phyloP scores from a whole-genome alignment of 2,888 invertebrate species.

The Liopterus haemorrhoidalis region DNA sequence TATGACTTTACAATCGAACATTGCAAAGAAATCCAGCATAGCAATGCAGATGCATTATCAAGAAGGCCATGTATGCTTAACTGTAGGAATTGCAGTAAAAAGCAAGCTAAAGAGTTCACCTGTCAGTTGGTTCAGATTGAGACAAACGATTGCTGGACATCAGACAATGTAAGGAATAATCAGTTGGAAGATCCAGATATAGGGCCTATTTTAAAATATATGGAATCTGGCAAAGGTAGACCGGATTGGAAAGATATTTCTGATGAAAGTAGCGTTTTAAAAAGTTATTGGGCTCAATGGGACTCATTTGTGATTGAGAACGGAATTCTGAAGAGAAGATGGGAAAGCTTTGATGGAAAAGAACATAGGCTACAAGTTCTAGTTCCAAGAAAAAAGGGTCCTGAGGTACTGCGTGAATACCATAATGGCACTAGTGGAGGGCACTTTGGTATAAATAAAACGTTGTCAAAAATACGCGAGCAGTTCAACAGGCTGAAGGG shows the following conservation, averaged over 20 bases:
- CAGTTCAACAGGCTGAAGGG: background rate
- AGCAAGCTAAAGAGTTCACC: slow-evolving; percentile 29
- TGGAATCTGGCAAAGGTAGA: background rate
- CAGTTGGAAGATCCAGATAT: no score
- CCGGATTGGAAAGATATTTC: background rate
- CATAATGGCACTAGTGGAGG: no score
- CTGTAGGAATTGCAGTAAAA: background rate
- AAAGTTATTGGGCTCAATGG: slow-evolving; percentile 1
- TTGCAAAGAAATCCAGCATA: no score
- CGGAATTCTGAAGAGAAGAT: background rate
- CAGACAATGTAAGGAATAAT: no score
- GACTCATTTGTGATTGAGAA: no score
- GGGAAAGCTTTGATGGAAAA: background rate
- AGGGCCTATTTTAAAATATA: no score
- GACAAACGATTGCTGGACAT: no score
- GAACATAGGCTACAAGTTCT: background rate
- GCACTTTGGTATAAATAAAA: no score
- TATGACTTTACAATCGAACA: slow-evolving; percentile 34
- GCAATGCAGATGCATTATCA: no score
- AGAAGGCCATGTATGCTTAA: slow-evolving; percentile 26
- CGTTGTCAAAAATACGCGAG: background rate
- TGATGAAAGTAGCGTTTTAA: background rate
- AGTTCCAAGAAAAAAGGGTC: background rate
- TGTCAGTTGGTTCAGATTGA: no score
- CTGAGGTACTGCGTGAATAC: no score